phyloP scores from a whole-genome alignment of 1,140 invertebrate genomes.

The Holcopasites calliopsidis region DNA sequence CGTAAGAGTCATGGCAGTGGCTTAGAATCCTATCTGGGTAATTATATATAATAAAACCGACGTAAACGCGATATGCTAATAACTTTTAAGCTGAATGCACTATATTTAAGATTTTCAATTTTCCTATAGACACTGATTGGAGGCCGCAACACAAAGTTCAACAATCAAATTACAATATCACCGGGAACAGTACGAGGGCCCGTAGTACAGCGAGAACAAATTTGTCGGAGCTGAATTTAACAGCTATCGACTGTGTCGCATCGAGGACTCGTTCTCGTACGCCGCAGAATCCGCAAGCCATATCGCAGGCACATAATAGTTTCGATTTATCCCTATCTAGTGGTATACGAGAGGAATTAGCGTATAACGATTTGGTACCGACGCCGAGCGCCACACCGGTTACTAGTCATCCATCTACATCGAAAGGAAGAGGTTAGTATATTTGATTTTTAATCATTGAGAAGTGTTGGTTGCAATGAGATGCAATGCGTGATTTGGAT shows the following conservation, averaged over 20 bases:
- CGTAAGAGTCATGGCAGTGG: slow-evolving; percentile 73
- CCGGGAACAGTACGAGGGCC: slow-evolving; percentile 66
- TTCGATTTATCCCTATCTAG: slow-evolving; percentile 63
- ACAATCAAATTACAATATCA: slow-evolving; percentile 65
- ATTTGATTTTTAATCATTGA: slow-evolving; percentile 20
- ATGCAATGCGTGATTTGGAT: slow-evolving; percentile 57
- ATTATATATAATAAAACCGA: slow-evolving; percentile 30
- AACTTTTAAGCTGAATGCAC: too few relatives aligned
- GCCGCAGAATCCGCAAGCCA: slow-evolving; percentile 71
- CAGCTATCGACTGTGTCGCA: slow-evolving; percentile 76
- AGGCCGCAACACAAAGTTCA: slow-evolving; percentile 74
- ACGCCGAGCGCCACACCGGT: slow-evolving; percentile 62
- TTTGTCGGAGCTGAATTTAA: slow-evolving; percentile 69
- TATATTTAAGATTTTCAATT: background rate
- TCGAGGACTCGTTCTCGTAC: slow-evolving; percentile 76
- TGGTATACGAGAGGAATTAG: slow-evolving; percentile 64
- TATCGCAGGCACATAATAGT: slow-evolving; percentile 62
- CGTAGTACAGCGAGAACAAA: slow-evolving; percentile 63
- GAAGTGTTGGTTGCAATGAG: slow-evolving; percentile 48
- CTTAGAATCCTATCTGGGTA: slow-evolving; percentile 76
- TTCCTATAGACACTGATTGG: slow-evolving; percentile 71
- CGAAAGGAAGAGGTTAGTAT: slow-evolving; percentile 75
- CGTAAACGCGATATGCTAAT: too few relatives aligned
- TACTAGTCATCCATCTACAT: slow-evolving; percentile 76
- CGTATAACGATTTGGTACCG: slow-evolving; percentile 65